Evolutionary conservation across 2,113 vertebrate species (phyloP).

Genomic region (Catharus minimus): DNA sequence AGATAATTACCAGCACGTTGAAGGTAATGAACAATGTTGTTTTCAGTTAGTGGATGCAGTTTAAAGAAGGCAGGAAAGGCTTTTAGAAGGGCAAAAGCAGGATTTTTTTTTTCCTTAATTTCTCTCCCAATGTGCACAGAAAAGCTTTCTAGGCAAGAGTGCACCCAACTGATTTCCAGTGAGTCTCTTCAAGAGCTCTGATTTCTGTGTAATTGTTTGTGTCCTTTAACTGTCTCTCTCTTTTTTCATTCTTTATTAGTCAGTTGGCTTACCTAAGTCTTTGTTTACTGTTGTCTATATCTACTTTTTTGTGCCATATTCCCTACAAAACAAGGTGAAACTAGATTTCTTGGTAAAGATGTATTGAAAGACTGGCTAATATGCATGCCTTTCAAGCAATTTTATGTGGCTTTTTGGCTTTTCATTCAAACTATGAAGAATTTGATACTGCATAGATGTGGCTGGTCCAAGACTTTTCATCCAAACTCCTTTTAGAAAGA

Average conservation of each 20-base stretch:
- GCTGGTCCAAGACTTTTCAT: background rate
- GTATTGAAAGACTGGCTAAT: background rate
- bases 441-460: background rate
- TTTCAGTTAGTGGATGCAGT: background rate
- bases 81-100: slow-evolving; percentile 1
- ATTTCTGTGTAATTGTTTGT: background rate
- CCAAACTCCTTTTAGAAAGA: background rate
- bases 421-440: background rate
- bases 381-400: background rate
- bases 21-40: slow-evolving; percentile 29
- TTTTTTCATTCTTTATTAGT: background rate
- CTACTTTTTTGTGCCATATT: background rate
- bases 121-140: background rate
- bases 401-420: background rate
- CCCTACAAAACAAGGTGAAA: background rate
- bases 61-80: background rate
- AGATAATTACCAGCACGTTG: slow-evolving; percentile 7
- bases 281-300: background rate
- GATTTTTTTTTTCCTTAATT: background rate
- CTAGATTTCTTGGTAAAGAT: background rate
- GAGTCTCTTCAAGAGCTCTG: background rate
- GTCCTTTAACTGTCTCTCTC: background rate
- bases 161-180: background rate
- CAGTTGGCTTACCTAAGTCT: background rate
- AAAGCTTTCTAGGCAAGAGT: background rate